phyloP scores from a whole-genome alignment of 2,888 invertebrate species.

The Sinodicranocentrus sp. region DNA sequence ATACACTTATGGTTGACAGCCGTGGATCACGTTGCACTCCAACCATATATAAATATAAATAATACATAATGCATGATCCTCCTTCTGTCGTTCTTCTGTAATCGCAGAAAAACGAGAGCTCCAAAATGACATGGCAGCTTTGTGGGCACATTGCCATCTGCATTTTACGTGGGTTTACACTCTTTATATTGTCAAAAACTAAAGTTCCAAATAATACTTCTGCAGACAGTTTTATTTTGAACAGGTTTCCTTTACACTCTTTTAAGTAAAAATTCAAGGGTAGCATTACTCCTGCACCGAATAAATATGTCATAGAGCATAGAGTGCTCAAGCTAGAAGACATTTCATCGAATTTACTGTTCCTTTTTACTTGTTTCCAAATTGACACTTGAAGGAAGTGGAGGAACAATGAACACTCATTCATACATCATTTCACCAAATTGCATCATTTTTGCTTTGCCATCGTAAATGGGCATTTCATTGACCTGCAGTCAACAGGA shows the following conservation, averaged over 20 bases:
- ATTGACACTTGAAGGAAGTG: slow-evolving; percentile 30
- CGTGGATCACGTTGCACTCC: slow-evolving; percentile 34
- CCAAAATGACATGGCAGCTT: slow-evolving; percentile 20
- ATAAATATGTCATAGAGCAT: slow-evolving; percentile 24
- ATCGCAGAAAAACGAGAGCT: not conserved
- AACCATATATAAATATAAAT: slow-evolving; percentile 51
- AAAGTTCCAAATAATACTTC: slow-evolving; percentile 47
- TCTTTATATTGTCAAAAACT: slow-evolving; percentile 37
- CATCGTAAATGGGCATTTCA: too few species aligned
- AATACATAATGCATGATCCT: slow-evolving; percentile 23
- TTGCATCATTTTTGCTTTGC: too few species aligned
- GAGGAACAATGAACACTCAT: too few species aligned
- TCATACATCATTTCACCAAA: too few species aligned
- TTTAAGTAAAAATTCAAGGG: slow-evolving; percentile 51
- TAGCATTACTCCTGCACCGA: slow-evolving; percentile 31
- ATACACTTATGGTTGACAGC: slow-evolving; percentile 63
- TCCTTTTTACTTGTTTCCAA: not conserved
- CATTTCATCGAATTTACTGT: not conserved
- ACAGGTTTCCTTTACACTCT: slow-evolving; percentile 49
- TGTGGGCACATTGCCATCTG: slow-evolving; percentile 62
- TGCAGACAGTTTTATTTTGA: slow-evolving; percentile 61
- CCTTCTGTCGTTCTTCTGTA: not conserved
- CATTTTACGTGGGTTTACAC: not conserved
- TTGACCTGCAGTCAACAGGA: too few species aligned
- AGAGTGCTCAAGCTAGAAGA: not conserved